A percentile compares a stretch with the other conserved stretches of the same genome.
phyloP scores from a whole-genome alignment of 2,888 invertebrate species.

The Anagyrus pseudococci region DNA sequence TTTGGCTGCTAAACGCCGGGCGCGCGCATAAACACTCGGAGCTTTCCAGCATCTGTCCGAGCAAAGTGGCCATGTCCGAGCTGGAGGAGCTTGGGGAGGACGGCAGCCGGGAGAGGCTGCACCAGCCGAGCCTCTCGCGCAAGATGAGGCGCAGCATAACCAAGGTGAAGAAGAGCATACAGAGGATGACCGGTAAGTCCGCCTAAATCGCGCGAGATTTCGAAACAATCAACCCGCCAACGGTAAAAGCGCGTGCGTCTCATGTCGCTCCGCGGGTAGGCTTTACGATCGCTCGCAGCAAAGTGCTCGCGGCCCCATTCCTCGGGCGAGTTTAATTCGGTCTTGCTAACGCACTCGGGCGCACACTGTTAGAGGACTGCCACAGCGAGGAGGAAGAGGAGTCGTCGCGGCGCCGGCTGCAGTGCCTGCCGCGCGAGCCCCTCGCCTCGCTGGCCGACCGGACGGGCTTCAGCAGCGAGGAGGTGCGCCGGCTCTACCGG shows the following conservation, averaged over 20 bases:
- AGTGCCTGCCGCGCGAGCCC: conserved; percentile 17
- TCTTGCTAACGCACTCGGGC: background rate
- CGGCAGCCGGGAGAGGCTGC: conserved; percentile 34
- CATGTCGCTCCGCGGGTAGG: no score
- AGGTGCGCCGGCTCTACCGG: conserved; percentile 52
- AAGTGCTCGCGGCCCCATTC: no score
- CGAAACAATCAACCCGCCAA: no score
- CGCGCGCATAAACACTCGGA: background rate
- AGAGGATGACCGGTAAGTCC: conserved; percentile 51
- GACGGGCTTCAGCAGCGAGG: conserved; percentile 52
- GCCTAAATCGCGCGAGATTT: no score
- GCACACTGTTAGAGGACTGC: conserved; percentile 35
- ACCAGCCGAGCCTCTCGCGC: conserved; percentile 44
- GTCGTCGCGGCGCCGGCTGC: conserved; percentile 13
- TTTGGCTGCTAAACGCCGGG: background rate
- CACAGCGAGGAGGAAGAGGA: conserved; percentile 23
- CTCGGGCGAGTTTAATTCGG: background rate
- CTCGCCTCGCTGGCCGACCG: conserved; percentile 44
- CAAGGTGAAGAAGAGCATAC: conserved; percentile 52
- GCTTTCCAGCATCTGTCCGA: no score
- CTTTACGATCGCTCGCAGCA: no score
- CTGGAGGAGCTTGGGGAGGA: conserved; percentile 20
- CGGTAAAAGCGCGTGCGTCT: no score
- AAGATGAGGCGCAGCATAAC: conserved; percentile 53
- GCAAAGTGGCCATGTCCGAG: background rate